Evolutionary conservation across 37 sponge, comb jelly and placozoan species (phyloP).

Genomic region (Hexactinellida sp.): DNA sequence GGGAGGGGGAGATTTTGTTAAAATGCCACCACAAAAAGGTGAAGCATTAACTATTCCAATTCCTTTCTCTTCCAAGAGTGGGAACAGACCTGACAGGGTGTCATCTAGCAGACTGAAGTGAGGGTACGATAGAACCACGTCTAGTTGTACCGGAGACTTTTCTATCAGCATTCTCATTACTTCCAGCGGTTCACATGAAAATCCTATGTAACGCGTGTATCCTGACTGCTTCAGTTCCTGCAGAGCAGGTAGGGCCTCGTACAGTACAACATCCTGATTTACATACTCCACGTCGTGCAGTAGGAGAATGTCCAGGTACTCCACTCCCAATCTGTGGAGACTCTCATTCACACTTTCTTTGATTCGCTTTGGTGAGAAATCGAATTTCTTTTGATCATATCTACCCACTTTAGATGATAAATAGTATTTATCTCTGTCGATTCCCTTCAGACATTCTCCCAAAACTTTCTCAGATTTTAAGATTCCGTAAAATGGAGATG

Average conservation of each 20-base stretch:
- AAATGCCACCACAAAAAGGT: constrained; percentile 74
- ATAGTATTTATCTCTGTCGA: constrained; percentile 48
- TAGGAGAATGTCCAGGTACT: constrained; percentile 67
- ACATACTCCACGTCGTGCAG: constrained; percentile 93
- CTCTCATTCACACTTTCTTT: constrained; percentile 42
- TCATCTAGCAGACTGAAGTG: constrained; percentile 63
- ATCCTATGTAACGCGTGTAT: constrained; percentile 69
- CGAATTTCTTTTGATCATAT: constrained; percentile 62
- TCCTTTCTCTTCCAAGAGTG: constrained; percentile 45
- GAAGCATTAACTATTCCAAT: constrained; percentile 79
- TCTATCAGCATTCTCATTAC: constrained; percentile 32
- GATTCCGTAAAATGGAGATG: constrained; percentile 85
- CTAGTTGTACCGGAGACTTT: constrained; percentile 44
- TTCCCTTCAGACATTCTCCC: constrained; percentile 40
- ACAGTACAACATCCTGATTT: constrained; percentile 49
- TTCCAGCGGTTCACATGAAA: constrained; percentile 72
- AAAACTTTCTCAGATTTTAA: constrained; percentile 67
- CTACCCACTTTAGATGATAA: constrained; percentile 78
- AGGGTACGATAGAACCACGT: constrained; percentile 66
- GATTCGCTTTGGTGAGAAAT: constrained; percentile 57
- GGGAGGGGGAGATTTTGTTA: constrained; percentile 22
- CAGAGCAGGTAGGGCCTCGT: constrained; percentile 76
- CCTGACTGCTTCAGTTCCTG: constrained; percentile 57
- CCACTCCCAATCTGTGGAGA: constrained; percentile 41
- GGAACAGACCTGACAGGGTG: constrained; percentile 38